phyloP scores from a whole-genome alignment of 2,888 invertebrate genomes.

The Gryllus longicercus region DNA sequence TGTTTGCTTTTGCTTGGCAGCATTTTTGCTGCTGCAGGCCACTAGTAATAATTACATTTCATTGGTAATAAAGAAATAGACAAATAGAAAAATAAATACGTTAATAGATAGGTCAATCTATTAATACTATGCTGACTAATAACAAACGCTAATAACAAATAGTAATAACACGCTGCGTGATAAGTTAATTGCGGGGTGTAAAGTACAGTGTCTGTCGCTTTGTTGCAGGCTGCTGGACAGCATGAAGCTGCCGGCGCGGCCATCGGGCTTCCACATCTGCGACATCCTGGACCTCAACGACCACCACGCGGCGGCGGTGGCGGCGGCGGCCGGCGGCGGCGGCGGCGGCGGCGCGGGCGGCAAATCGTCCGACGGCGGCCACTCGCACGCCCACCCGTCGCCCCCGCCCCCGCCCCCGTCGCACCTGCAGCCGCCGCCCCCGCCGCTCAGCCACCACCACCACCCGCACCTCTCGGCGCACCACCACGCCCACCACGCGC shows the following conservation, averaged over 20 bases:
- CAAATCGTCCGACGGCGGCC: neutral
- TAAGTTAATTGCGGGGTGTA: neutral
- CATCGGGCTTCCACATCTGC: slow-evolving; percentile 86
- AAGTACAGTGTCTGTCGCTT: slow-evolving; percentile 35
- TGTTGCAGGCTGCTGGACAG: slow-evolving; percentile 72
- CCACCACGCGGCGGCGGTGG: slow-evolving; percentile 45
- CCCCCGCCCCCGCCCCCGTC: neutral
- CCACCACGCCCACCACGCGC: too few relatives aligned
- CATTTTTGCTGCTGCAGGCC: too few relatives aligned
- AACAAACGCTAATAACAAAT: too few relatives aligned
- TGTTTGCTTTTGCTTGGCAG: too few relatives aligned
- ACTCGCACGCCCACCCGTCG: neutral
- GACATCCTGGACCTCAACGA: slow-evolving; percentile 89
- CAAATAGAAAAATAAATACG: too few relatives aligned
- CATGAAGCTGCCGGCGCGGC: slow-evolving; percentile 71
- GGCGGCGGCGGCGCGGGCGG: neutral
- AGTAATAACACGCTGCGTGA: too few relatives aligned
- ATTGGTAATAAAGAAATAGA: too few relatives aligned
- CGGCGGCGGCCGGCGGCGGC: slow-evolving; percentile 22
- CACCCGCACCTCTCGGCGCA: neutral
- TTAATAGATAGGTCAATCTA: too few relatives aligned
- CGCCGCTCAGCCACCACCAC: neutral
- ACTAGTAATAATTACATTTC: too few relatives aligned
- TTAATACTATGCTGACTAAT: too few relatives aligned
- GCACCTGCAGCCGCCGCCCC: neutral